phyloP scores from a whole-genome alignment of 1,140 invertebrate species.

The Halesus radiatus region DNA sequence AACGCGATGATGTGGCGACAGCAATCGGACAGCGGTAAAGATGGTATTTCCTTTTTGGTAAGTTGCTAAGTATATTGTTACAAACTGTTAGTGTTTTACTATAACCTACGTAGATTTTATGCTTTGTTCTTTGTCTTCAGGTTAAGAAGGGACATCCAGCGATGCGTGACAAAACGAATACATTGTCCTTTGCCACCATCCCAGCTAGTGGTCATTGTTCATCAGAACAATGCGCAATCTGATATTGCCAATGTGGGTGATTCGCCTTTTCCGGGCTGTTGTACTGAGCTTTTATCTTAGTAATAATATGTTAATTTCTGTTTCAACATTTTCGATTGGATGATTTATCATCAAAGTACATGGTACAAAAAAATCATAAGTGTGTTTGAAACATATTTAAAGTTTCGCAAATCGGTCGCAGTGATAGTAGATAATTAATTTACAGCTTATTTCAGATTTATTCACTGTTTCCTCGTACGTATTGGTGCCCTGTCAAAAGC shows the following conservation, averaged over 20 bases:
- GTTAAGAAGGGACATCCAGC: neutral
- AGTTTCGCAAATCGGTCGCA: neutral
- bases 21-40: neutral
- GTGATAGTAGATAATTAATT: neutral
- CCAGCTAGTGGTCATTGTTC: too few relatives aligned
- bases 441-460: neutral
- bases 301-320: neutral
- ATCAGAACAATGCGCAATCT: too few relatives aligned
- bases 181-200: too few relatives aligned
- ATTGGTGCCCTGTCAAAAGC: neutral
- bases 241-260: too few relatives aligned
- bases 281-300: too few relatives aligned
- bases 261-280: too few relatives aligned
- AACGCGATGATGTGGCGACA: neutral
- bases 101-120: conserved; percentile 1
- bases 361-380: neutral
- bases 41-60: conserved; percentile 16
- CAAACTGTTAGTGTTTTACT: neutral
- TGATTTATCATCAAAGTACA: neutral
- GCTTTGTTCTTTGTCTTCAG: conserved; percentile 32
- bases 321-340: neutral
- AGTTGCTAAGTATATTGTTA: conserved; percentile 23
- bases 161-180: too few relatives aligned
- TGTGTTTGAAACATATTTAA: neutral
- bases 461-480: neutral